A percentile compares a stretch with the other conserved stretches of the same genome.
phyloP scores from a whole-genome alignment of 2,797 vertebrate species.

The Knipowitschia caucasica region DNA sequence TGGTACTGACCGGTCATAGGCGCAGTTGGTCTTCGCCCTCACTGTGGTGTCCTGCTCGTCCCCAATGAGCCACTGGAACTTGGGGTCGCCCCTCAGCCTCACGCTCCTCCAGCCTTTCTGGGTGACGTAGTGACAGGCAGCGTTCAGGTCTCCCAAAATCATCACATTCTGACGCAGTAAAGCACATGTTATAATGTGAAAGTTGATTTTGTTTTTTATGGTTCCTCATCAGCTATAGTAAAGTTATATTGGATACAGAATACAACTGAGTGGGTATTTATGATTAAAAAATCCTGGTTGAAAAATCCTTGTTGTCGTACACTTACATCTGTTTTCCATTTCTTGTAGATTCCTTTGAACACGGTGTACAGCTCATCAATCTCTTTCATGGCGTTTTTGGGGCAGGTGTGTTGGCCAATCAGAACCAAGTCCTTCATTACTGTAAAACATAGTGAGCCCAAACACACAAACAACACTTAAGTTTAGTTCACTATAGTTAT shows the following conservation, averaged over 20 bases:
- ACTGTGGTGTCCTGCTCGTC: constrained; percentile 83
- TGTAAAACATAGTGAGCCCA: constrained; percentile 35
- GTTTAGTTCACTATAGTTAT: too few relatives aligned
- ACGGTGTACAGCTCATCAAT: constrained; percentile 76
- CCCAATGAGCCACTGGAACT: constrained; percentile 80
- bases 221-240: neutral
- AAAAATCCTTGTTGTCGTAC: too few relatives aligned
- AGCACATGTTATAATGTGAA: constrained; percentile 4
- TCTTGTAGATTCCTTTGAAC: constrained; percentile 69
- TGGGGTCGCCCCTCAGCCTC: constrained; percentile 69
- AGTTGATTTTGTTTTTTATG: neutral
- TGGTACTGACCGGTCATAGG: constrained; percentile 79
- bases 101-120: constrained; percentile 71
- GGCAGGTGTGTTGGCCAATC: constrained; percentile 80
- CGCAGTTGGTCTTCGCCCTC: constrained; percentile 76
- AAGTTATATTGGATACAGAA: neutral
- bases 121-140: constrained; percentile 79
- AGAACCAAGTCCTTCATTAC: constrained; percentile 79
- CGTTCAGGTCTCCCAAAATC: constrained; percentile 83
- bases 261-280: too few relatives aligned
- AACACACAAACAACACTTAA: too few relatives aligned
- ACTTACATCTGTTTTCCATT: constrained; percentile 77
- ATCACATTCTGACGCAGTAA: constrained; percentile 73
- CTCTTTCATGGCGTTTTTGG: constrained; percentile 78
- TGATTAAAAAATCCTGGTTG: too few relatives aligned